Evolutionary conservation across 2,888 invertebrate genomes (phyloP), one percentile per base, ranked within the genome.

Genomic region (Volucella zonaria): DNA sequence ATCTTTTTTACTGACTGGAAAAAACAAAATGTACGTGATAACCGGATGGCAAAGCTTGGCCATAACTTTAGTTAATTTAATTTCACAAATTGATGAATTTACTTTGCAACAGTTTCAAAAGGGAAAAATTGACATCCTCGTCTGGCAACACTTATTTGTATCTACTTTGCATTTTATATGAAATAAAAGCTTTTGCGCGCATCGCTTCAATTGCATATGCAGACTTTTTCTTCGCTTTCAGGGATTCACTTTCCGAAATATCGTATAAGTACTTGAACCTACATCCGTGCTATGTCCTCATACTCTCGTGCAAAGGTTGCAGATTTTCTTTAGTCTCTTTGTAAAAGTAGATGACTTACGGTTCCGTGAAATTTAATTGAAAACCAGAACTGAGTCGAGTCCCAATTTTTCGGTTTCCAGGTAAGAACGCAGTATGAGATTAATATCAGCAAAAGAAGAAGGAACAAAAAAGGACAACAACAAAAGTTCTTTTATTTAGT

Each of bases 291-390:
- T 10, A 40, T 42, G 14, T 52, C 61, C 52, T n/a, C 76, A 71
- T 59, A 51, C 3, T 42, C 11, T 54, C 52, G 66, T 23, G 42
- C 52, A 81, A 76, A 51, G 70, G 66, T 70, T 64, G 59, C 70
- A 14, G 15, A 66, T 66, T 70, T 59, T 38, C 42, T 40, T 62
- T 31, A 31, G 49, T 62, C 18, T 42, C 42, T 66, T 64, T 77
- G 77, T 66, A 67, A 77, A 9, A 15, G 43, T 61, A 71, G 56
- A 71, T 51, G 49, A 61, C 59, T 56, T n/a, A 61, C 70, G 40
- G 71, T 43, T 61, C 61, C 56, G 14, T n/a, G 51, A 49, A 67
- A 66, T 73, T 67, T 66, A 77, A 73, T 77, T 67, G 82, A 67
- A 82, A 67, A 73, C 62, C 66, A 71, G 42, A 40, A 54, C 18